phyloP scores from a whole-genome alignment of 2,888 invertebrate genomes.

The Galeopsomyia nigrocyanea region DNA sequence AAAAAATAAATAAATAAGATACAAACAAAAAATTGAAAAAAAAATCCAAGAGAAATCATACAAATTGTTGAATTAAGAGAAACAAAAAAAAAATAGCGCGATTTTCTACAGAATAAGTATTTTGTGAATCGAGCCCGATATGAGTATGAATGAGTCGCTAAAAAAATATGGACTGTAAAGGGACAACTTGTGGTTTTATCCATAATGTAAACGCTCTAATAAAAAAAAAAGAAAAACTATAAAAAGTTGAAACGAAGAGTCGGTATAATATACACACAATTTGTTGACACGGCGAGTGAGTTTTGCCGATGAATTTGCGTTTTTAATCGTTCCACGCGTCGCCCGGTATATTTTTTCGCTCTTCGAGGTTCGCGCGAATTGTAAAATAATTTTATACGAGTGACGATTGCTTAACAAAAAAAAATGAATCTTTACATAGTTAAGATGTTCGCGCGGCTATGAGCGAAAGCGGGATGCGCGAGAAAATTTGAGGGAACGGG shows the following conservation, averaged over 20 bases:
- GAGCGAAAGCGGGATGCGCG: not conserved
- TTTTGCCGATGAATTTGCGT: constrained; percentile 15
- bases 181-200: constrained; percentile 40
- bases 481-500: constrained; percentile 25
- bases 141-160: constrained; percentile 21
- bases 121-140: constrained; percentile 37
- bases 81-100: constrained; percentile 21
- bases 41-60: no score
- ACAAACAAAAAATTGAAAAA: constrained; percentile 31
- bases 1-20: constrained; percentile 18
- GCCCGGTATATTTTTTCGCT: constrained; percentile 9
- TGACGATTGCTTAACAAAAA: constrained; percentile 28
- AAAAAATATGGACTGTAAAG: constrained; percentile 2
- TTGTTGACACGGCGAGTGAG: constrained; percentile 26
- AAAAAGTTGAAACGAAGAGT: not conserved
- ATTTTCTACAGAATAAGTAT: constrained; percentile 47
- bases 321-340: constrained; percentile 11
- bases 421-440: constrained; percentile 40
- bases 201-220: constrained; percentile 41
- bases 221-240: constrained; percentile 25
- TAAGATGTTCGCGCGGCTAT: constrained; percentile 27
- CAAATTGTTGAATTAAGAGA: constrained; percentile 38
- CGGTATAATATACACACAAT: constrained; percentile 15
- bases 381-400: constrained; percentile 49
- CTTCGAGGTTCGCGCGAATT: constrained; percentile 19